Conservation (phyloP, 2,113 vertebrate genomes). For the Ascaphus truei region DNA sequence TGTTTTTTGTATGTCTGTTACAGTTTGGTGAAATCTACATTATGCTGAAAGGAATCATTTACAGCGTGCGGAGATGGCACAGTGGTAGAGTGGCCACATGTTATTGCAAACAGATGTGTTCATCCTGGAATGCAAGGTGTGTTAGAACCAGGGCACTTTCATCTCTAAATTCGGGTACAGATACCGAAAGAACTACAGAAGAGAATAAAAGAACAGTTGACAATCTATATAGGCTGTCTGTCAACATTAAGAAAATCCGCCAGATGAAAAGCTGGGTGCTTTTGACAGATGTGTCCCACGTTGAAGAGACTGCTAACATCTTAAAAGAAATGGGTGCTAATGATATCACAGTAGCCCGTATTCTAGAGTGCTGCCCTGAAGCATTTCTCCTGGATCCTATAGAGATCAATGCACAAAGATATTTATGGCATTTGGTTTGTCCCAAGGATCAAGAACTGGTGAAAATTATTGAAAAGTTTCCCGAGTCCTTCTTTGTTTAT, state of each 20-base stretch:
- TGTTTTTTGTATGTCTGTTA: too few relatives aligned
- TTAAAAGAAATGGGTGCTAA: slow-evolving; percentile 76
- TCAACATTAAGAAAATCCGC: slow-evolving; percentile 81
- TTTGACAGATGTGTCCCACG: slow-evolving; percentile 64
- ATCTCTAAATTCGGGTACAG: not conserved
- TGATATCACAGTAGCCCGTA: slow-evolving; percentile 54
- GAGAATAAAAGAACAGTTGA: slow-evolving; percentile 77
- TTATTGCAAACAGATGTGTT: not conserved
- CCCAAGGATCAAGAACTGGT: slow-evolving; percentile 70
- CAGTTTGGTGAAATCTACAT: too few relatives aligned
- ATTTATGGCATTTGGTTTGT: slow-evolving; percentile 82
- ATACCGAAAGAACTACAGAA: not conserved
- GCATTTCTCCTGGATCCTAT: slow-evolving; percentile 74
- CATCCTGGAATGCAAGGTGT: not conserved
- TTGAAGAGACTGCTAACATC: slow-evolving; percentile 67
- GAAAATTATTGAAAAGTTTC: slow-evolving; percentile 83
- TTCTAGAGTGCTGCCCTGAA: slow-evolving; percentile 79
- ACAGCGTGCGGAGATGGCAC: not conserved
- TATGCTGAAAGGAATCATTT: not conserved
- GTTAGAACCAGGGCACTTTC: not conserved
- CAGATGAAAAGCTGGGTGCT: slow-evolving; percentile 84
- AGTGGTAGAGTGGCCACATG: not conserved
- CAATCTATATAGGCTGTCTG: slow-evolving; percentile 66
- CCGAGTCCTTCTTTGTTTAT: slow-evolving; percentile 83
- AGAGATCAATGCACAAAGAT: slow-evolving; percentile 65